Evolutionary conservation across 2,888 invertebrate species (phyloP).

Genomic region (Tyria jacobaeae): DNA sequence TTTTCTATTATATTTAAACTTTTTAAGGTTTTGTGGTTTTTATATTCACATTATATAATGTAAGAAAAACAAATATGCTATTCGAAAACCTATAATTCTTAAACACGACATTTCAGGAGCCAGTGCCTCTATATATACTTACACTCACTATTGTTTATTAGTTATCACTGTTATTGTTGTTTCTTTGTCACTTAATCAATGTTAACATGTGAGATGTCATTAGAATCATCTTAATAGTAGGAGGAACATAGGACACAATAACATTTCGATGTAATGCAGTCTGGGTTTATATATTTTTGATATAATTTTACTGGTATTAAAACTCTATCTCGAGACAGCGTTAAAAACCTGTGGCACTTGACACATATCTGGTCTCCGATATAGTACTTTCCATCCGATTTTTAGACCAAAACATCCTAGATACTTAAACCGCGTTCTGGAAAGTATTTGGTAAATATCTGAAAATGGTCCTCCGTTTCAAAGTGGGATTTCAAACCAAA

Average conservation of each 20-base stretch:
- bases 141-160: background rate
- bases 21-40: slow-evolving; percentile 23
- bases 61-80: slow-evolving; percentile 29
- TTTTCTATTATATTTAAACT: slow-evolving; percentile 20
- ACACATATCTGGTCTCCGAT: slow-evolving; percentile 89
- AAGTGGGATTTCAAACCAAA: slow-evolving; percentile 76
- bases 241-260: too few relatives aligned
- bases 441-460: slow-evolving; percentile 83
- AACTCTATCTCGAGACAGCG: slow-evolving; percentile 81
- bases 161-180: background rate
- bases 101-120: background rate
- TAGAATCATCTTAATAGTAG: too few relatives aligned
- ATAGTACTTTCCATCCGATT: slow-evolving; percentile 85
- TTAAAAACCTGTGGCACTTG: slow-evolving; percentile 89
- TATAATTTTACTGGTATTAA: too few relatives aligned
- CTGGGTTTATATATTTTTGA: too few relatives aligned
- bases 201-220: background rate
- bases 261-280: too few relatives aligned
- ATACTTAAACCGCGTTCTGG: slow-evolving; percentile 85
- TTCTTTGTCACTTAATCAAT: too few relatives aligned
- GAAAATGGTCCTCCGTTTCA: slow-evolving; percentile 69
- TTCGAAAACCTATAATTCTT: too few relatives aligned
- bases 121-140: too few relatives aligned
- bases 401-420: slow-evolving; percentile 80
- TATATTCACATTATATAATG: slow-evolving; percentile 32